Base-by-base conservation (phyloP, 1,140 invertebrate genomes). In the Dendroctonus valens region DNA sequence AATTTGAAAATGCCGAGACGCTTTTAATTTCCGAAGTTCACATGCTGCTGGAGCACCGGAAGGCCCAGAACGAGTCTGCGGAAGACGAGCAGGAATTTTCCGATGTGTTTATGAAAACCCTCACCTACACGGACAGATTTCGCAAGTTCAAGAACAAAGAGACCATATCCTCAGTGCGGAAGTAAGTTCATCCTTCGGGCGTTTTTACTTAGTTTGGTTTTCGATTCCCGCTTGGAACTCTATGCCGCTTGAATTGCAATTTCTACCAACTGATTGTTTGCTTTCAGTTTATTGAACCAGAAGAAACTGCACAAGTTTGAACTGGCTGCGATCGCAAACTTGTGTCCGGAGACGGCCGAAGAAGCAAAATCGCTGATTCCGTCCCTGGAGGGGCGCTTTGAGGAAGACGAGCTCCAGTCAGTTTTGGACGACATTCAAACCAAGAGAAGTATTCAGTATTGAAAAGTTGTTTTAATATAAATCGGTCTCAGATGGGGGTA, bases 231-330 rank as follows among this genome's bases (percentile, higher is more conserved):
- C n/a, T n/a, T n/a, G n/a, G n/a, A n/a, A n/a, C n/a, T n/a, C n/a
- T n/a, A n/a, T 26, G 26, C 26, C 26, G 26, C 26, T 26, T 26
- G 26, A 26, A 26, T 26, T 26, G 26, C 26, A 3, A 26, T 26
- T 26, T 26, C 26, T 26, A 26, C 1, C 26, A 26, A 3, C 26
- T 26, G 1, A 26, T 26, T n/a, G 9, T 55, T 59, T 59, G 7
- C 37, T 51, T 86, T 42, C 76, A 97, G 94, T 80, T 85, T 97
- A 61, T 79, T 97, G n/a, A 91, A 91, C 80, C 91, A 93, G 76
- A 98, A 97, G 75, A 96, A 97, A 76, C 80, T 99, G 7, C 97
- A 99, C 79, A 99, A 99, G 82, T 99, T 99, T 83, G 98, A 99
- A 80, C 82, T 99, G 15, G 97, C 98, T 3, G 93, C 96, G 26